Evolutionary conservation across 2,888 invertebrate genomes (phyloP).

Genomic region (Yponomeuta sedellus): DNA sequence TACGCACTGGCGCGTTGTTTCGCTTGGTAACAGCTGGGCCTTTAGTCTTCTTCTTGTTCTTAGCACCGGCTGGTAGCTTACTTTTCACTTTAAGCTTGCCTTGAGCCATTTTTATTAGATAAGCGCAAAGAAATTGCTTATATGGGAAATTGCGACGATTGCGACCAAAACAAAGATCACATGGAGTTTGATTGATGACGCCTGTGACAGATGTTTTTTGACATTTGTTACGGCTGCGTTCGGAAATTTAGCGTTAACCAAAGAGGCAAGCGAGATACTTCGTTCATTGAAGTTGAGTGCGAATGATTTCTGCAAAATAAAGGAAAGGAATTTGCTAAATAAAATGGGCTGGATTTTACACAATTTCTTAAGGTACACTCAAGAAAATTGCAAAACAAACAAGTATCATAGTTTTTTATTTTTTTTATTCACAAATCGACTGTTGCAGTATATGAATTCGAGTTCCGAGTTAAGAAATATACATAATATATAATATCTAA

Average conservation of each 20-base stretch:
- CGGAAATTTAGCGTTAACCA: not conserved
- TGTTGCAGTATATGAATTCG: slow-evolving; percentile 74
- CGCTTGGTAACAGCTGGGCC: slow-evolving; percentile 76
- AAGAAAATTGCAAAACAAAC: not conserved
- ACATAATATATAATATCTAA: slow-evolving; percentile 76
- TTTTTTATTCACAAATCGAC: slow-evolving; percentile 73
- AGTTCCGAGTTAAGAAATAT: slow-evolving; percentile 75
- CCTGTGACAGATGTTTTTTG: not conserved
- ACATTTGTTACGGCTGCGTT: slow-evolving; percentile 6
- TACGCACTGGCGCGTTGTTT: slow-evolving; percentile 79
- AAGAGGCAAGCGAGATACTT: not conserved
- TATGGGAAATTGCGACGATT: not conserved
- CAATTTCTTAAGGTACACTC: not conserved
- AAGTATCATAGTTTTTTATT: not conserved
- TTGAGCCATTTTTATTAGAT: slow-evolving; percentile 74
- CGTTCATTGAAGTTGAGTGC: not conserved
- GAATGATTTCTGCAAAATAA: not conserved
- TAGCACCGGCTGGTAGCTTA: slow-evolving; percentile 75
- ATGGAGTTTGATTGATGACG: slow-evolving; percentile 7
- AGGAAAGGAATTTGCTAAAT: not conserved
- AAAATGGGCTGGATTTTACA: not conserved
- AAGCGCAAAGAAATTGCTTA: not conserved
- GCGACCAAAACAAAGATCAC: not conserved
- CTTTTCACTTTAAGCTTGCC: slow-evolving; percentile 82
- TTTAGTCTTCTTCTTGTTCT: slow-evolving; percentile 72